Conservation (phyloP, 2,888 invertebrate species). For the Cabera pusaria region DNA sequence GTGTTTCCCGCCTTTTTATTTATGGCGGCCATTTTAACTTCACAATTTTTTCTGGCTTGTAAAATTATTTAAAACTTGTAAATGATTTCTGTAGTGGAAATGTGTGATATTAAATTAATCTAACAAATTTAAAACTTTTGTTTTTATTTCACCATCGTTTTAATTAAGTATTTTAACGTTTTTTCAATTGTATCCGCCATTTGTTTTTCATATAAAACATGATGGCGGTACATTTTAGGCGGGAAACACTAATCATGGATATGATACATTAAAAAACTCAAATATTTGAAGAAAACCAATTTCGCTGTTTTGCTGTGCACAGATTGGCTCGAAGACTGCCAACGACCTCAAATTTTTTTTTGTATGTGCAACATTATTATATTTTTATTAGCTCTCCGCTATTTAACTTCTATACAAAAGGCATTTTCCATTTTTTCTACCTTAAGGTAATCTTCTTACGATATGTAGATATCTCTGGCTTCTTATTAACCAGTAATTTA, state of each 20-base stretch:
- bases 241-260: constrained; percentile 22
- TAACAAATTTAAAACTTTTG: constrained; percentile 23
- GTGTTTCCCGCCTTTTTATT: constrained; percentile 17
- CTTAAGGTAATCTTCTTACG: too few relatives aligned
- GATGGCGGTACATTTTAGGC: constrained; percentile 19
- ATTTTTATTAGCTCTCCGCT: too few relatives aligned
- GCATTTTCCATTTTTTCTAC: too few relatives aligned
- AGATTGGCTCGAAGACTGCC: too few relatives aligned
- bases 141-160: constrained; percentile 22
- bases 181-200: constrained; percentile 13
- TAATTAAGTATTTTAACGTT: constrained; percentile 1
- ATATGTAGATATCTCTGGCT: too few relatives aligned
- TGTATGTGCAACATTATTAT: too few relatives aligned
- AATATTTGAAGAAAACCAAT: too few relatives aligned
- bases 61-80: constrained; percentile 23
- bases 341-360: too few relatives aligned
- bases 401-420: too few relatives aligned
- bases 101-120: constrained; percentile 33
- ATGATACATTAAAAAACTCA: too few relatives aligned
- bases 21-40: constrained; percentile 15
- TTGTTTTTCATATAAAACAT: constrained; percentile 8
- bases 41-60: constrained; percentile 13
- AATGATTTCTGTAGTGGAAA: constrained; percentile 23
- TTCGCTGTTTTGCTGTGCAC: too few relatives aligned
- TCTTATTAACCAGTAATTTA: too few relatives aligned